Evolutionary conservation across 2,113 vertebrate species (phyloP).

Genomic region (Psephotus haematonotus): DNA sequence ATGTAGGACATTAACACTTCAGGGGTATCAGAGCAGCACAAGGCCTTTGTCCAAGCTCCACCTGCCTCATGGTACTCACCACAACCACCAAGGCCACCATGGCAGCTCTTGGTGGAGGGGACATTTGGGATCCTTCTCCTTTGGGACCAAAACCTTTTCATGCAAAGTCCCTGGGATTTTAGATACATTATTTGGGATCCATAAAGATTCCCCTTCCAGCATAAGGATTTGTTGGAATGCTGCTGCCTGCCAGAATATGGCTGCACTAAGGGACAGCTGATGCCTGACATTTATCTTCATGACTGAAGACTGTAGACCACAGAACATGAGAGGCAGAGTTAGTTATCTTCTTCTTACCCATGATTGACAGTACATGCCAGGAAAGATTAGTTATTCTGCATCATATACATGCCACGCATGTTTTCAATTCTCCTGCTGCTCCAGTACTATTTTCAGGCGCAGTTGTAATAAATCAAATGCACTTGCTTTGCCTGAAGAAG

Average conservation of each 20-base stretch:
- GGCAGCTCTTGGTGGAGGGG: background rate
- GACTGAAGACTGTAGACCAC: constrained; percentile 61
- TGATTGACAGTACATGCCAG: constrained; percentile 76
- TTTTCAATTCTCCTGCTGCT: constrained; percentile 67
- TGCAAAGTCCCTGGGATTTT: background rate
- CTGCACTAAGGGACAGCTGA: constrained; percentile 24
- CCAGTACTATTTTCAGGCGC: constrained; percentile 37
- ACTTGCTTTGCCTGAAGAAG: constrained; percentile 25
- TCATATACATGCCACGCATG: constrained; percentile 58
- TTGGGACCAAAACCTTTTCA: background rate
- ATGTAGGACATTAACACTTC: background rate
- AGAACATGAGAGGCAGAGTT: constrained; percentile 59
- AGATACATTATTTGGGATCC: background rate
- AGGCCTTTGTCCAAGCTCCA: background rate
- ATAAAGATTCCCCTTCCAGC: background rate
- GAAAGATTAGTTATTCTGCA: constrained; percentile 73
- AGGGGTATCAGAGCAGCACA: background rate
- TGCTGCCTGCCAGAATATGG: background rate
- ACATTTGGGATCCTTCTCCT: background rate
- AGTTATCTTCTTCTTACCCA: constrained; percentile 70
- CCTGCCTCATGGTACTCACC: background rate
- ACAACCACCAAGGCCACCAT: fast-evolving
- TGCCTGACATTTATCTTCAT: constrained; percentile 74
- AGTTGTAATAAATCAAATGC: constrained; percentile 69
- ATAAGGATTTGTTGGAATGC: background rate